phyloP scores from a whole-genome alignment of 1,140 invertebrate species.

The Hylaeus volcanicus region DNA sequence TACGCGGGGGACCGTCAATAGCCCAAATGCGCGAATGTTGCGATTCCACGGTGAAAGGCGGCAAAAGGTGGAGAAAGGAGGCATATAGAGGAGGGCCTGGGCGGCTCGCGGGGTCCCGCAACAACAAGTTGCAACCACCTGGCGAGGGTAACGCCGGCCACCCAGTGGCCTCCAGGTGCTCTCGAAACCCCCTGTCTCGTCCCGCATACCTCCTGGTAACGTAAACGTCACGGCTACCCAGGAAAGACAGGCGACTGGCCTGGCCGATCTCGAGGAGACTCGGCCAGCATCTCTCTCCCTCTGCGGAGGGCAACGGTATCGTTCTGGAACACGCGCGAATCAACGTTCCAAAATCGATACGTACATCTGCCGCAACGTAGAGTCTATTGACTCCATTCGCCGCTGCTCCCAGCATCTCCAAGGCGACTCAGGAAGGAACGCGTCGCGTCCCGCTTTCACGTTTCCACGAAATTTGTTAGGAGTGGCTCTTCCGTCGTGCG shows the following conservation, averaged over 20 bases:
- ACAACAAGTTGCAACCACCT: constrained; percentile 78
- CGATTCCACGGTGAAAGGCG: background rate
- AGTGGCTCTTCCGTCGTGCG: background rate
- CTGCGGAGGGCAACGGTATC: constrained; percentile 47
- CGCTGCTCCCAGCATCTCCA: constrained; percentile 37
- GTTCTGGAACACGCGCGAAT: constrained; percentile 63
- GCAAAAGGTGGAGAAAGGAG: background rate
- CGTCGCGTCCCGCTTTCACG: constrained; percentile 39
- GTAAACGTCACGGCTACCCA: background rate
- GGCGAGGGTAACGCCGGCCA: constrained; percentile 70
- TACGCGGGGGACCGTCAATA: background rate
- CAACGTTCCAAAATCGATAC: constrained; percentile 63
- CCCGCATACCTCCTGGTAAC: constrained; percentile 65
- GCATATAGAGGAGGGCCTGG: constrained; percentile 40
- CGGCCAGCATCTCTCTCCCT: constrained; percentile 26
- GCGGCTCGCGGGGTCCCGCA: constrained; percentile 61
- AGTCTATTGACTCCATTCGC: constrained; percentile 58
- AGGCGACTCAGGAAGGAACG: constrained; percentile 61
- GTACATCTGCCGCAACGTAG: constrained; percentile 61
- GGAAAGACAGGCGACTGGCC: background rate
- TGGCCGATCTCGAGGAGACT: background rate
- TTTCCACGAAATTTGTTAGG: constrained; percentile 30
- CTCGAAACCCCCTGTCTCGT: constrained; percentile 61
- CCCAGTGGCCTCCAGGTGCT: constrained; percentile 73
- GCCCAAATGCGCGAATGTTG: background rate